Evolutionary conservation across 2,113 vertebrate genomes (phyloP).

Genomic region (Kryptolebias marmoratus): DNA sequence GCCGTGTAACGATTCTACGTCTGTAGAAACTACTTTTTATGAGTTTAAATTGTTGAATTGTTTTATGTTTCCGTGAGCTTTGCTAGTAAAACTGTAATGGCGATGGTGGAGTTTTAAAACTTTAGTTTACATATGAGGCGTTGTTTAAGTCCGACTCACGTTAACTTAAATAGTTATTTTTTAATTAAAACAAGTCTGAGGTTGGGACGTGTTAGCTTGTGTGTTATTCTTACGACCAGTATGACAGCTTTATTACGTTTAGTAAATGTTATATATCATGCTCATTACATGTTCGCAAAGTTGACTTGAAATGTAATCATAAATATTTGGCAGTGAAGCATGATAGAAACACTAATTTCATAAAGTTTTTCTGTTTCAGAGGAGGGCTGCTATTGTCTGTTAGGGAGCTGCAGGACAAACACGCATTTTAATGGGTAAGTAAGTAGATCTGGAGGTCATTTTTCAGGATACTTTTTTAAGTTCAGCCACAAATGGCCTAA

Average conservation of each 20-base stretch:
- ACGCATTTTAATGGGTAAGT: background rate
- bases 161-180: background rate
- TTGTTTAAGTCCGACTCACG: background rate
- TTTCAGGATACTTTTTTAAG: background rate
- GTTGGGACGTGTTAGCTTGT: background rate
- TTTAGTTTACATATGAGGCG: background rate
- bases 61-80: fast-evolving
- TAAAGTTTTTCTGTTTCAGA: background rate
- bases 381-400: background rate
- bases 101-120: background rate
- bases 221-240: background rate
- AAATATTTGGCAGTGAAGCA: too few relatives aligned
- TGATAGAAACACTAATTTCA: too few relatives aligned
- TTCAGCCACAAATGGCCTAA: background rate
- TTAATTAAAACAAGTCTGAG: too few relatives aligned
- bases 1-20: conserved; percentile 22
- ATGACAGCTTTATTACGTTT: too few relatives aligned
- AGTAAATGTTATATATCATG: too few relatives aligned
- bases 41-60: background rate
- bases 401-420: background rate
- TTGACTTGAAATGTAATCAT: too few relatives aligned
- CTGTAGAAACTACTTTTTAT: background rate
- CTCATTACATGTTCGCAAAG: too few relatives aligned
- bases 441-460: background rate
- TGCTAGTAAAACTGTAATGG: background rate